Conservation (phyloP, 2,797 vertebrate genomes). For the Mus spretus region DNA sequence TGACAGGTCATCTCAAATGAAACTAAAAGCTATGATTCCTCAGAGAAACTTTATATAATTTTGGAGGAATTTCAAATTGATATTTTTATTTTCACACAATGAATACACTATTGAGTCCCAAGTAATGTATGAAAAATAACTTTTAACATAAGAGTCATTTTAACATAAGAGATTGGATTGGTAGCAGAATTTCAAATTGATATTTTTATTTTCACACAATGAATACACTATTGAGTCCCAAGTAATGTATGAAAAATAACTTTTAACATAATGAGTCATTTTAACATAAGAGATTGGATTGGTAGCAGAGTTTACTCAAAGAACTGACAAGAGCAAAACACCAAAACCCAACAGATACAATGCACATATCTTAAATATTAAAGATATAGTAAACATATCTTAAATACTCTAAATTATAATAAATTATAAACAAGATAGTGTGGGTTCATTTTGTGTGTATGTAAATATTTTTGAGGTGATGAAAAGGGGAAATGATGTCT, state of each 20-base stretch:
- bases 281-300: neutral
- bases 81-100: neutral
- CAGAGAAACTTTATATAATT: neutral
- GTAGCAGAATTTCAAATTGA: neutral
- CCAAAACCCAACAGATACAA: slow-evolving; percentile 6
- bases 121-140: neutral
- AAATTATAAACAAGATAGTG: neutral
- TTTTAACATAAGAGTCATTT: neutral
- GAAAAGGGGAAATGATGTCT: neutral
- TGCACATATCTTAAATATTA: neutral
- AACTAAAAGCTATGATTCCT: neutral
- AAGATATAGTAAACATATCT: neutral
- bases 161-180: neutral
- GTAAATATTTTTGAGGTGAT: neutral
- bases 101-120: neutral
- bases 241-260: neutral
- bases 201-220: neutral
- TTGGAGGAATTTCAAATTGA: neutral
- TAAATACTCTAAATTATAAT: slow-evolving; percentile 15
- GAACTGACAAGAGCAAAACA: slow-evolving; percentile 28
- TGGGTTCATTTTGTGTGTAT: neutral
- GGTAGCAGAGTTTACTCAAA: neutral
- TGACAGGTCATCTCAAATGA: neutral
- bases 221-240: neutral
- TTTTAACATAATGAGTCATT: neutral